phyloP scores from a whole-genome alignment of 2,888 invertebrate genomes.

The Zeuzera pyrina region DNA sequence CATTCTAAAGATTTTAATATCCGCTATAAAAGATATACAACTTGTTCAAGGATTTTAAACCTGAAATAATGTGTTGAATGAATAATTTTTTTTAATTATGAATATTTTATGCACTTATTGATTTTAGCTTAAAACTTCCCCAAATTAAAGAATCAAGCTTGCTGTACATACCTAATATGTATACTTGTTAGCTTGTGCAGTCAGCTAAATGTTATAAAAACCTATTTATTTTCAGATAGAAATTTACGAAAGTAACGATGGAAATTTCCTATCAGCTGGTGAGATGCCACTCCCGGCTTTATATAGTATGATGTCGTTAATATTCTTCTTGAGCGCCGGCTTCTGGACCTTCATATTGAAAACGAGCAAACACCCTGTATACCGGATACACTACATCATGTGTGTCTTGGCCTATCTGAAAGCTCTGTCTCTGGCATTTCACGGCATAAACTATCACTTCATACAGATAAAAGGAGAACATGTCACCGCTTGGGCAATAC shows the following conservation, averaged over 20 bases:
- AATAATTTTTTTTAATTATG: background rate
- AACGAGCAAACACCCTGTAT: conserved; percentile 88
- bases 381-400: conserved; percentile 98
- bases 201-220: background rate
- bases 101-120: background rate
- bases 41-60: too few relatives aligned
- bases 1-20: too few relatives aligned
- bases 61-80: too few relatives aligned
- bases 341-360: conserved; percentile 94
- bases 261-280: conserved; percentile 93
- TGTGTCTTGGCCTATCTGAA: conserved; percentile 93
- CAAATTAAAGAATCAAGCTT: too few relatives aligned
- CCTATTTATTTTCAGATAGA: conserved; percentile 75
- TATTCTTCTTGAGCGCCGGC: conserved; percentile 91
- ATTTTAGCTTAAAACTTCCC: too few relatives aligned
- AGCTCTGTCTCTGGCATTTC: conserved; percentile 92
- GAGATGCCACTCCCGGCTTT: conserved; percentile 96
- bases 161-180: background rate
- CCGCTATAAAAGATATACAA: too few relatives aligned
- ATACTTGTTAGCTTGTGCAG: background rate
- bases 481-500: conserved; percentile 97
- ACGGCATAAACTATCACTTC: conserved; percentile 95
- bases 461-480: conserved; percentile 94
- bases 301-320: conserved; percentile 91
- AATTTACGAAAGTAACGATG: conserved; percentile 88